A percentile compares a stretch with the other conserved stretches of the same genome.
These are phyloP conservation scores for Poecile montanus DNA, from an alignment of 2,797 vertebrate species.

Conservation along the genomic window DNA sequence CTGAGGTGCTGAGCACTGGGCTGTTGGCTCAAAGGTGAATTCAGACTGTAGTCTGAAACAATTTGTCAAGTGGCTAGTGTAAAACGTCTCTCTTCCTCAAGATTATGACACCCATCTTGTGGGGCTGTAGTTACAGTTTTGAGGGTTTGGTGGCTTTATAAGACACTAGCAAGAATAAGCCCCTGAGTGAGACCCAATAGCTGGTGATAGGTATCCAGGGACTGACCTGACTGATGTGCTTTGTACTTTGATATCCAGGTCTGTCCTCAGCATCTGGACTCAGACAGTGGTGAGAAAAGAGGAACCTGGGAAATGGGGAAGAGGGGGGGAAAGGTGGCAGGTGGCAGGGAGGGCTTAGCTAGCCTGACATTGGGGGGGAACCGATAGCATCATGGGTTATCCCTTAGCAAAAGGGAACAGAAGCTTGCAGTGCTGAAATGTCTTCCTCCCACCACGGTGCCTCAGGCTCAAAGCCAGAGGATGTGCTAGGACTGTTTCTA, in stretches of 20 bases:
- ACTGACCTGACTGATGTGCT: neutral
- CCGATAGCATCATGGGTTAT: neutral
- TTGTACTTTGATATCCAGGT: neutral
- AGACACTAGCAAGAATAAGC: neutral
- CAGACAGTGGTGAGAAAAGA: neutral
- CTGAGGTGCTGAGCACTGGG: neutral
- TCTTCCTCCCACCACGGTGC: neutral
- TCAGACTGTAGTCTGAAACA: neutral
- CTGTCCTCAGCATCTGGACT: neutral
- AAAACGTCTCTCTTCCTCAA: neutral
- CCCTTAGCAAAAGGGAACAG: neutral
- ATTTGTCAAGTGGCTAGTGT: neutral
- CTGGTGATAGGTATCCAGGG: neutral
- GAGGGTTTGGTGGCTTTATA: neutral
- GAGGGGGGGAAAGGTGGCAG: neutral
- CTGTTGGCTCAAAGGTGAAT: neutral
- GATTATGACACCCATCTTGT: neutral
- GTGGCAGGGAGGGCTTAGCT: neutral
- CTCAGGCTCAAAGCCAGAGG: neutral
- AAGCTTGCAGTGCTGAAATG: neutral
- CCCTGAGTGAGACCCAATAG: neutral
- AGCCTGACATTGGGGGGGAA: neutral
- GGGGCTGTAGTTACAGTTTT: neutral
- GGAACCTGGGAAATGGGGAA: neutral
- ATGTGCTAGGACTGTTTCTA: neutral